phyloP scores from a whole-genome alignment of 2,797 vertebrate species.

The Monodelphis domestica region DNA sequence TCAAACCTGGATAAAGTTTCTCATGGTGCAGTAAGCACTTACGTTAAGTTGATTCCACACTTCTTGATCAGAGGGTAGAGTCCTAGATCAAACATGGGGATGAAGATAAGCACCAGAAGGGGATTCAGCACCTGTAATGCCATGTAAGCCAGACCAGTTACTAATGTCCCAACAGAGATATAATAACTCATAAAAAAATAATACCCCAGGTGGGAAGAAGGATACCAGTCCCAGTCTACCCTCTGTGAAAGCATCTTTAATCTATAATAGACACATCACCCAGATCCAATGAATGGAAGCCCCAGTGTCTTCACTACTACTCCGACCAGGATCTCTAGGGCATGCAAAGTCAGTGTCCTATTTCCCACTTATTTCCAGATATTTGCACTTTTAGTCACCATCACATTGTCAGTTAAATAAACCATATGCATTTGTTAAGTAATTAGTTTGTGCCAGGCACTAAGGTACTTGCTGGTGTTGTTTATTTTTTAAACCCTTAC shows the following conservation, averaged over 20 bases:
- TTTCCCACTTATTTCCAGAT: neutral
- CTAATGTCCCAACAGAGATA: neutral
- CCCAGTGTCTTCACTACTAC: no score
- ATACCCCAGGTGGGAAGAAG: neutral
- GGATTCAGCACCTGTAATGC: conserved; percentile 93
- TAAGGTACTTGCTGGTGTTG: neutral
- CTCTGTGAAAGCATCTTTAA: neutral
- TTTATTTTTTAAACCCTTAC: no score
- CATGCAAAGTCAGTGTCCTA: neutral
- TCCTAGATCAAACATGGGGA: conserved; percentile 95
- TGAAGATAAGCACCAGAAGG: conserved; percentile 94
- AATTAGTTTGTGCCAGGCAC: neutral
- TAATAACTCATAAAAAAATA: neutral
- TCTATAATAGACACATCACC: conserved; percentile 16
- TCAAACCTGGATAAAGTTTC: conserved; percentile 44
- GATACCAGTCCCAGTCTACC: neutral
- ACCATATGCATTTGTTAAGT: neutral
- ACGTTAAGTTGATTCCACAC: conserved; percentile 94
- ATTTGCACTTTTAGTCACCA: neutral
- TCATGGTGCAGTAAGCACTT: conserved; percentile 83
- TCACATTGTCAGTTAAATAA: neutral
- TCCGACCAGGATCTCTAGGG: no score
- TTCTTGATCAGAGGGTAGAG: conserved; percentile 92
- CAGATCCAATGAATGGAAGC: neutral
- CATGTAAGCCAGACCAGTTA: conserved; percentile 70